Evolutionary conservation across 1,140 invertebrate genomes (phyloP), one percentile per base, ranked within the genome.

Genomic region (Callitettix versicolor): DNA sequence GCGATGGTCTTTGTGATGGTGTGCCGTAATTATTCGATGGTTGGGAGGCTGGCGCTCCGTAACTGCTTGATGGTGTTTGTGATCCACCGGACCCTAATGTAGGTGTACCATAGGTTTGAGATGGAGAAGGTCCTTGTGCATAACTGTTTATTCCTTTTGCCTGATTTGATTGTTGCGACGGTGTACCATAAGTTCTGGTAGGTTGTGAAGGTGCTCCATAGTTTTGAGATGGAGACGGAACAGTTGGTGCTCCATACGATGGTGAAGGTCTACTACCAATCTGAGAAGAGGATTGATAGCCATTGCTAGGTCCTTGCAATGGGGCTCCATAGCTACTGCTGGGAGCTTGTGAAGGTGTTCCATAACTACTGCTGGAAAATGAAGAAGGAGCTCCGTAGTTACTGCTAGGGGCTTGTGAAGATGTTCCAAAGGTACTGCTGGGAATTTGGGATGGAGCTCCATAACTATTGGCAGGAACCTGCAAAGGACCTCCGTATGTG

Each of bases 401-500:
- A 9, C 9, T 30, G 14, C 14, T 33, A 4, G 36, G 41, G 2
- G 52, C 21, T 30, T 34, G 20, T 24, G 52, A 44, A 30, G 26
- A 9, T 4, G 26, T 30, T 30, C 26, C 26, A 9, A 4, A 30
- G 9, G 3, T 18, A 33, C 15, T 21, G n/a, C 33, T 33, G n/a
- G 48, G 14, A n/a, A 24, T 14, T 4, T 43, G 5, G 4, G 53
- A 17, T 20, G 55, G 55, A 18, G 50, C 55, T 26, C 58, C 58
- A 54, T 57, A 60, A 20, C 17, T 49, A n/a, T 21, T 50, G 2
- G 55, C 55, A 42, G 57, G 57, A 33, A 44, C 57, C 15, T 22
- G 46, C 14, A 21, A 42, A 5, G 50, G 57, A 1, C 50, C 57
- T 17, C 59, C 59, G 43, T 61, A 61, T 30, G 54, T 55, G 9